phyloP scores from a whole-genome alignment of 2,113 vertebrate species.

The Hippocampus barbouri region DNA sequence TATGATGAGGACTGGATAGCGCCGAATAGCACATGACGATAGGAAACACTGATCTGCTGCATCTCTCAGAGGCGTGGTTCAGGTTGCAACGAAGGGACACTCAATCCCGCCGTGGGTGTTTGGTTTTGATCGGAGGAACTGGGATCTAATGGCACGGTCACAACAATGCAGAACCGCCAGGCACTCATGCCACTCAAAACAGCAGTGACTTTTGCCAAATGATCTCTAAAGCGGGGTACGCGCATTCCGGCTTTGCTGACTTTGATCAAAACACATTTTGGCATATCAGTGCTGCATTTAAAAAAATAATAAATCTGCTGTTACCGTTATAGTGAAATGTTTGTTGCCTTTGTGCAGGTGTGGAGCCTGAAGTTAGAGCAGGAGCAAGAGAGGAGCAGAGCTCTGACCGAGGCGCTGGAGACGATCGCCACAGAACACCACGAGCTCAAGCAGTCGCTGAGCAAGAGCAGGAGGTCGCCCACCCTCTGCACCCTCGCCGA shows the following conservation, averaged over 20 bases:
- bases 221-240: neutral
- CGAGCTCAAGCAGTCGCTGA: constrained; percentile 79
- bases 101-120: constrained; percentile 59
- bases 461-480: constrained; percentile 68
- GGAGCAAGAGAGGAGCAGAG: constrained; percentile 90
- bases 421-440: constrained; percentile 82
- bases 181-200: constrained; percentile 5
- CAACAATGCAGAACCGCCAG: constrained; percentile 40
- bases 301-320: neutral
- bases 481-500: constrained; percentile 76
- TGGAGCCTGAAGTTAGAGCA: constrained; percentile 89
- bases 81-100: constrained; percentile 60
- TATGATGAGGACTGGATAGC: neutral
- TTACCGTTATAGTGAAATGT: neutral
- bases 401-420: constrained; percentile 88
- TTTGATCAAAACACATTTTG: neutral
- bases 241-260: no score
- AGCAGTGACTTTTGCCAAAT: neutral
- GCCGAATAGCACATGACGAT: constrained; percentile 22
- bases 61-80: constrained; percentile 46
- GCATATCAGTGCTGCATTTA: neutral
- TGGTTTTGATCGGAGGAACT: constrained; percentile 56
- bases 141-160: constrained; percentile 39
- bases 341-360: constrained; percentile 65
- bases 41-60: constrained; percentile 47